Percentiles rank a stretch among this genome's conserved stretches.
Conservation (phyloP, 1,140 invertebrate species). For the Drosophila athabasca region DNA sequence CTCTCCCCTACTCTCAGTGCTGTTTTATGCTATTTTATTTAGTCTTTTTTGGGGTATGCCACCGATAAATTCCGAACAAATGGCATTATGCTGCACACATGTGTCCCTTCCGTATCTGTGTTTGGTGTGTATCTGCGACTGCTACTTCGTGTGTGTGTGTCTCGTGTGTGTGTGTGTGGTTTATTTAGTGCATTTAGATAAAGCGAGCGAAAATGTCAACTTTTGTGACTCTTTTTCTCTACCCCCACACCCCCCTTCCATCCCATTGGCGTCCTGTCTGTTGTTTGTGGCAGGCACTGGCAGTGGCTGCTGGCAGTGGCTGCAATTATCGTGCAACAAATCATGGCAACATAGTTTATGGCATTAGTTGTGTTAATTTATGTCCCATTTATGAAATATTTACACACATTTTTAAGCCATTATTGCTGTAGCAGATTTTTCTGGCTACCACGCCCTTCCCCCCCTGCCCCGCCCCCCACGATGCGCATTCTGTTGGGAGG, state of each 20-base stretch:
- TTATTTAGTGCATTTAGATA: constrained; percentile 79
- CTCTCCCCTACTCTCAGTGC: not conserved
- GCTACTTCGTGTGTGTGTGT: not conserved
- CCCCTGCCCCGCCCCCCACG: not conserved
- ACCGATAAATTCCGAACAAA: constrained; percentile 65
- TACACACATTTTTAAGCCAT: constrained; percentile 77
- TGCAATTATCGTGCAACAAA: constrained; percentile 77
- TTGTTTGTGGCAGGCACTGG: constrained; percentile 15
- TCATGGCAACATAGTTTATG: constrained; percentile 66
- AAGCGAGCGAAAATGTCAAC: constrained; percentile 74
- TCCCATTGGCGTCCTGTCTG: constrained; percentile 3
- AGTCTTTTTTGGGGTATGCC: constrained; percentile 13
- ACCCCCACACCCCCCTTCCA: no score
- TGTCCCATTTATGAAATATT: constrained; percentile 79
- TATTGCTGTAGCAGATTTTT: constrained; percentile 50
- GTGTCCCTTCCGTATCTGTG: constrained; percentile 32
- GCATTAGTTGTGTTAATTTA: constrained; percentile 80
- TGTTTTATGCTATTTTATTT: constrained; percentile 31
- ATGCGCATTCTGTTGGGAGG: constrained; percentile 40
- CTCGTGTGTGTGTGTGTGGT: constrained; percentile 27
- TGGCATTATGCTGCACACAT: constrained; percentile 56
- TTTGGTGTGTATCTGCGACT: not conserved
- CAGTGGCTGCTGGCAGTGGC: constrained; percentile 54
- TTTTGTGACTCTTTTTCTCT: constrained; percentile 48
- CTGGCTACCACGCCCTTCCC: constrained; percentile 1